A percentile compares a stretch with the other conserved stretches of the same genome.
These are phyloP conservation scores for Cepaea nemoralis DNA, from an alignment of 1,140 invertebrate species.

Conservation along the genomic window DNA sequence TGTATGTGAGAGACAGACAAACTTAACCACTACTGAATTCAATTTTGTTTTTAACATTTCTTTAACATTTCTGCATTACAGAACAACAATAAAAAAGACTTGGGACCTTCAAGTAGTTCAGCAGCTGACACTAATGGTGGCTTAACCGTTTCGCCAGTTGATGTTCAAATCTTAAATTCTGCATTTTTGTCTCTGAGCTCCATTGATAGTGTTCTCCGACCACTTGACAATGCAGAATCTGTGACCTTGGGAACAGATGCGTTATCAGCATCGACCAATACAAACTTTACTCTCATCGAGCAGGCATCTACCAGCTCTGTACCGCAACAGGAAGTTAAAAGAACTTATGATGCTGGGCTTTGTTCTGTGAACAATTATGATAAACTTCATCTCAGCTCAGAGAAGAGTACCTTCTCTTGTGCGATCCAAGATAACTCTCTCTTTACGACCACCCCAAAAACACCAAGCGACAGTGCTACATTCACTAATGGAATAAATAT, in stretches of 20 bases:
- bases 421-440: neutral
- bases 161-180: neutral
- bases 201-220: neutral
- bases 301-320: neutral
- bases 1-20: no score
- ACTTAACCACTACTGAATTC: no score
- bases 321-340: neutral
- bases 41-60: no score
- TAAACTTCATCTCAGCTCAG: neutral
- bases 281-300: neutral
- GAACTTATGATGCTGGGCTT: neutral
- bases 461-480: neutral
- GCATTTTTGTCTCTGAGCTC: neutral
- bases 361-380: neutral
- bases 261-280: neutral
- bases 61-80: no score
- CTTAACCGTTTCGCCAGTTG: neutral
- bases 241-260: neutral
- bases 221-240: neutral
- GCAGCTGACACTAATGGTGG: neutral
- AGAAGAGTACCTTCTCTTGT: no score
- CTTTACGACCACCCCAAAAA: neutral
- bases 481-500: neutral
- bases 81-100: neutral
- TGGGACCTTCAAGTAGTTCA: neutral